These are phyloP conservation scores for Meiosimyza decipiens DNA, from an alignment of 2,888 invertebrate species.

Conservation along the genomic window DNA sequence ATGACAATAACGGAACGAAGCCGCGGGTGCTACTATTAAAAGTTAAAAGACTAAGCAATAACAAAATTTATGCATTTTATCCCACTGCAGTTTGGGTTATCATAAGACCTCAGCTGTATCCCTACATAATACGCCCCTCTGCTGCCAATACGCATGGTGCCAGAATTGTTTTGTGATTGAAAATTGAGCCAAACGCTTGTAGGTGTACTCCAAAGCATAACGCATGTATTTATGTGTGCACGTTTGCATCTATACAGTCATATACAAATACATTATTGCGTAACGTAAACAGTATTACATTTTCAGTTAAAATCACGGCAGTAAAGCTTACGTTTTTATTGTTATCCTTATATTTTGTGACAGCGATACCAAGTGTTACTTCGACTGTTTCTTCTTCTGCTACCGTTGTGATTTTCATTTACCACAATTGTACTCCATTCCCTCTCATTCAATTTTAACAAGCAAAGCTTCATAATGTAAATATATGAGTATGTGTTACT, in stretches of 20 bases:
- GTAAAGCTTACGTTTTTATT: slow-evolving; percentile 14
- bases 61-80: too few species aligned
- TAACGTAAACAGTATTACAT: neutral
- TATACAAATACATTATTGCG: neutral
- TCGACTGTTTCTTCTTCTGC: neutral
- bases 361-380: slow-evolving; percentile 9
- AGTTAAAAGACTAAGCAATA: too few species aligned
- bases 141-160: too few species aligned
- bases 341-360: slow-evolving; percentile 24
- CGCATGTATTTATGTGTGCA: neutral
- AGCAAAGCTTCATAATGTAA: too few species aligned
- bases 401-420: too few species aligned
- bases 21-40: too few species aligned
- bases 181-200: neutral
- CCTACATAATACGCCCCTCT: too few species aligned
- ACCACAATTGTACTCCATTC: neutral
- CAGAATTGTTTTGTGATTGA: slow-evolving; percentile 3
- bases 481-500: neutral
- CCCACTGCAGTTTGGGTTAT: too few species aligned
- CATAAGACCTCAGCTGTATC: too few species aligned
- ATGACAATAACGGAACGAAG: too few species aligned
- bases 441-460: too few species aligned
- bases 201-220: neutral
- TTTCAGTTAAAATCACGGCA: slow-evolving; percentile 7
- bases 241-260: neutral